A percentile compares a stretch with the other conserved stretches of the same genome.
Conservation (phyloP, 1,140 invertebrate genomes). For the Drosophila bocki region DNA sequence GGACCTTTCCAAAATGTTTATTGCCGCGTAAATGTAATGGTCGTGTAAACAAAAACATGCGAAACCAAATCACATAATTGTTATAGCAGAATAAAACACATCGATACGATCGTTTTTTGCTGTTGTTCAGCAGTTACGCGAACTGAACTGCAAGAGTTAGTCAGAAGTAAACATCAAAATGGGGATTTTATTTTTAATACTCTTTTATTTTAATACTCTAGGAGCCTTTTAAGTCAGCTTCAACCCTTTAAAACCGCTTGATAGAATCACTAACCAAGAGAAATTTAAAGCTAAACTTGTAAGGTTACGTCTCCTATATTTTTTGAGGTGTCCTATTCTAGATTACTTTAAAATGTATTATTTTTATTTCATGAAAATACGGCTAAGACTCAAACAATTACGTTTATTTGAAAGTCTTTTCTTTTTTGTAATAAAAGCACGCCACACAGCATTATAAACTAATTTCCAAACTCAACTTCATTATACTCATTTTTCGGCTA, state of each 20-base stretch:
- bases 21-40: constrained; percentile 34
- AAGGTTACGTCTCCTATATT: background rate
- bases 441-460: background rate
- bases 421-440: background rate
- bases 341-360: background rate
- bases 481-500: background rate
- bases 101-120: background rate
- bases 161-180: background rate
- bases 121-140: background rate
- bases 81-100: constrained; percentile 3
- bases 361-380: background rate
- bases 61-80: constrained; percentile 29
- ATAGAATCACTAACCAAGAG: background rate
- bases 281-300: background rate
- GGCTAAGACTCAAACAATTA: background rate
- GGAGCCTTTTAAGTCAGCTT: background rate
- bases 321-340: background rate
- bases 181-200: background rate
- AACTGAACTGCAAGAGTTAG: background rate
- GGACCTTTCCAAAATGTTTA: constrained; percentile 19
- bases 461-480: background rate
- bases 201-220: background rate
- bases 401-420: background rate
- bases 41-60: constrained; percentile 23
- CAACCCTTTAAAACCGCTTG: background rate